A percentile compares a stretch with the other conserved stretches of the same genome.
These are phyloP conservation scores for Chrysodeixis includens DNA, from an alignment of 2,888 invertebrate genomes.

Conservation along the genomic window DNA sequence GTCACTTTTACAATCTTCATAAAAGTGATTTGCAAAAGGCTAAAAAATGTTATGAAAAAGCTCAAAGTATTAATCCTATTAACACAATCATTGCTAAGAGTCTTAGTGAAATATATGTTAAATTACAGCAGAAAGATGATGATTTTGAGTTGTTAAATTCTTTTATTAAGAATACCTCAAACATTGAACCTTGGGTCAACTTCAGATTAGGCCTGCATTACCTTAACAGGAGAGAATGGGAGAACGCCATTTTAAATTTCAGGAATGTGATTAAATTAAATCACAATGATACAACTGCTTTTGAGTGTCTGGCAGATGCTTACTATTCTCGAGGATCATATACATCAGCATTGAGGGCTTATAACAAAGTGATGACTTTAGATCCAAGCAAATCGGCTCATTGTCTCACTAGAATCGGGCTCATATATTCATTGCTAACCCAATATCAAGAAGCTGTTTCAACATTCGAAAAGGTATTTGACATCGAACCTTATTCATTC, in stretches of 20 bases:
- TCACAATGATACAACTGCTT: constrained; percentile 92
- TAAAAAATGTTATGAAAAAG: constrained; percentile 95
- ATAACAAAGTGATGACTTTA: constrained; percentile 93
- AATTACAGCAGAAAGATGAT: constrained; percentile 90
- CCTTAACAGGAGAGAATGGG: constrained; percentile 92
- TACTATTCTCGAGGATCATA: constrained; percentile 97
- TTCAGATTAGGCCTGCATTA: constrained; percentile 95
- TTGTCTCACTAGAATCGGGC: constrained; percentile 93
- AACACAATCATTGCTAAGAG: constrained; percentile 92
- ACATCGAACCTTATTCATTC: constrained; percentile 71
- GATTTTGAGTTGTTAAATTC: constrained; percentile 90
- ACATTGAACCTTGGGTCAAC: constrained; percentile 93
- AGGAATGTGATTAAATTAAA: constrained; percentile 92
- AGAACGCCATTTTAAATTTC: constrained; percentile 93
- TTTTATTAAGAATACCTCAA: constrained; percentile 80
- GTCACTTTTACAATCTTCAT: constrained; percentile 91
- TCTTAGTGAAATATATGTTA: constrained; percentile 93
- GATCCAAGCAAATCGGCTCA: constrained; percentile 90
- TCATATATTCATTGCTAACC: constrained; percentile 92
- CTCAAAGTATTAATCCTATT: constrained; percentile 92
- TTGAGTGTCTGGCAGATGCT: constrained; percentile 97
- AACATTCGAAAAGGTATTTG: constrained; percentile 88
- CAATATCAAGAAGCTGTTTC: constrained; percentile 92
- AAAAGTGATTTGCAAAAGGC: constrained; percentile 92
- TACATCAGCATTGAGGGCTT: constrained; percentile 96